A percentile compares a stretch with the other conserved stretches of the same genome.
These are phyloP conservation scores for Distichodus sexfasciatus DNA, from an alignment of 2,797 vertebrate genomes.

Conservation along the genomic window DNA sequence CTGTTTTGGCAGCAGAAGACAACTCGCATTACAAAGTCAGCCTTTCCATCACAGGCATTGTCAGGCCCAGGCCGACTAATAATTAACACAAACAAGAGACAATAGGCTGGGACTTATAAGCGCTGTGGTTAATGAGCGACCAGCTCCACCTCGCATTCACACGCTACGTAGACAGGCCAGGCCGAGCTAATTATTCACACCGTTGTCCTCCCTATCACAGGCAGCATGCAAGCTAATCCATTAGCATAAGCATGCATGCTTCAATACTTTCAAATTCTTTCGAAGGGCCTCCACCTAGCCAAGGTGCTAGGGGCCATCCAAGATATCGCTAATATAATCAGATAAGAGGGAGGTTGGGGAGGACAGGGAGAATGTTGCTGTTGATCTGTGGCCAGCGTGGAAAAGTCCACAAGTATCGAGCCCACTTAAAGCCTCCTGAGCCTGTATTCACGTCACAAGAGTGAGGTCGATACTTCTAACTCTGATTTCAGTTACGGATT, in stretches of 20 bases:
- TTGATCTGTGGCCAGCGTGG: slow-evolving; percentile 41
- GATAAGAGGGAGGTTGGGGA: slow-evolving; percentile 58
- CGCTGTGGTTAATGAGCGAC: slow-evolving; percentile 66
- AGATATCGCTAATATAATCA: slow-evolving; percentile 68
- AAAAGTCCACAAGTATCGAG: slow-evolving; percentile 15
- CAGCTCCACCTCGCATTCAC: slow-evolving; percentile 70
- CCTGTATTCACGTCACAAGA: slow-evolving; percentile 13
- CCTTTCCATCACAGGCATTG: slow-evolving; percentile 64
- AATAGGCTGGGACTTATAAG: slow-evolving; percentile 58
- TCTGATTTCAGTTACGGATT: background rate
- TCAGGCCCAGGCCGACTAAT: slow-evolving; percentile 70
- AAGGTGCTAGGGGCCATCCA: slow-evolving; percentile 41
- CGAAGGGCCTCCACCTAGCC: slow-evolving; percentile 34
- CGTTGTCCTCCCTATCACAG: slow-evolving; percentile 46
- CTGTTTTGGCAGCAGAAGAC: slow-evolving; percentile 65
- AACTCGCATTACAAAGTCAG: slow-evolving; percentile 70
- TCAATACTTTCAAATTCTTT: slow-evolving; percentile 59
- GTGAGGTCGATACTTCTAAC: slow-evolving; percentile 11
- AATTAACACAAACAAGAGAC: slow-evolving; percentile 76
- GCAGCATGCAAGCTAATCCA: slow-evolving; percentile 56
- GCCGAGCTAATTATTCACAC: slow-evolving; percentile 61
- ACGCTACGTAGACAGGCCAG: slow-evolving; percentile 57
- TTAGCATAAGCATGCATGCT: slow-evolving; percentile 71
- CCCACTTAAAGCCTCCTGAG: no score
- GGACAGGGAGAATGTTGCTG: slow-evolving; percentile 42